A percentile compares a stretch with the other conserved stretches of the same genome.
These are phyloP conservation scores for Alligator mississippiensis DNA, from an alignment of 2,113 vertebrate genomes.

Conservation along the genomic window DNA sequence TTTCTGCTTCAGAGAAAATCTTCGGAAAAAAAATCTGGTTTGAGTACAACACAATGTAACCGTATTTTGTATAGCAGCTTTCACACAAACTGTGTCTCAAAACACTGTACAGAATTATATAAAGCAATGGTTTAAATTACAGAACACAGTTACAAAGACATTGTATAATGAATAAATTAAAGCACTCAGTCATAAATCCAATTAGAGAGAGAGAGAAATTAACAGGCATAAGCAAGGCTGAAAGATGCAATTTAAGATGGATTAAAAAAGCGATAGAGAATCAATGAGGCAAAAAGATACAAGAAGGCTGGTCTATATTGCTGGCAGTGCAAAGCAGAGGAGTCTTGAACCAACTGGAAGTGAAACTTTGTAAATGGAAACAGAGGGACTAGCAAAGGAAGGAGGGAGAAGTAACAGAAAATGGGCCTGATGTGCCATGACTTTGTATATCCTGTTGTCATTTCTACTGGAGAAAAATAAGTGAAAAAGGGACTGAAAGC, in stretches of 20 bases:
- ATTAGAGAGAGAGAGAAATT: conserved; percentile 55
- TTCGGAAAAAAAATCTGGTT: conserved; percentile 28
- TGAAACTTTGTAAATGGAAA: neutral
- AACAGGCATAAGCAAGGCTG: conserved; percentile 54
- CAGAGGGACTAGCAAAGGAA: neutral
- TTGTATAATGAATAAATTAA: conserved; percentile 70
- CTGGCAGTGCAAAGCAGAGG: conserved; percentile 15
- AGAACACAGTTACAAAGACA: conserved; percentile 60
- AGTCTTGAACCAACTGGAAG: neutral
- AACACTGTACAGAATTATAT: conserved; percentile 54
- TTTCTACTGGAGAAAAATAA: neutral
- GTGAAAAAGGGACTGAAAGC: neutral
- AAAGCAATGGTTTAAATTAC: conserved; percentile 62
- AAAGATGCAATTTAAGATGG: conserved; percentile 47
- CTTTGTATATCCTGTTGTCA: neutral
- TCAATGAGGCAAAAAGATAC: conserved; percentile 17
- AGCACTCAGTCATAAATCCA: conserved; percentile 70
- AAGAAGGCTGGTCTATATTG: neutral
- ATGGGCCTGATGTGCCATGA: neutral
- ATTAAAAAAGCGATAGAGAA: conserved; percentile 41
- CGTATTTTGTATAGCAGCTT: conserved; percentile 16
- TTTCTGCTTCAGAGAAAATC: conserved; percentile 26
- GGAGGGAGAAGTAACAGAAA: neutral
- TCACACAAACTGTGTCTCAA: conserved; percentile 46
- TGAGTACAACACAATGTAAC: conserved; percentile 38